phyloP scores from a whole-genome alignment of 2,113 vertebrate species.

The Conger conger region DNA sequence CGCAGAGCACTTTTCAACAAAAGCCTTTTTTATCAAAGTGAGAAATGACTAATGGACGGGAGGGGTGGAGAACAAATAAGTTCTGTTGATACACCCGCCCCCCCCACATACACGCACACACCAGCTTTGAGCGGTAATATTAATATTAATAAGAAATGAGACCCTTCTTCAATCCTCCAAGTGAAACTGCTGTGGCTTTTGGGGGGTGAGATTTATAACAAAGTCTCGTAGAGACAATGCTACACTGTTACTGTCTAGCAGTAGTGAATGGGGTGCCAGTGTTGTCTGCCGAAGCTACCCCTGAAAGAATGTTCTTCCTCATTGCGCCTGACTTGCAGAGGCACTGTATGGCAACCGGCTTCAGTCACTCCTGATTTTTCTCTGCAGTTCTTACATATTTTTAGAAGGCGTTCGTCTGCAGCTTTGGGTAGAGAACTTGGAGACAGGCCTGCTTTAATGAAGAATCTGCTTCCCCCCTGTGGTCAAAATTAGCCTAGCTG shows the following conservation, averaged over 20 bases:
- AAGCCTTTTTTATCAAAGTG: not conserved
- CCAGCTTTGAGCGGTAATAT: not conserved
- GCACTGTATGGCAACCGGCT: not conserved
- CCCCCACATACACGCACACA: too few species aligned
- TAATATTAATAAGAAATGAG: not conserved
- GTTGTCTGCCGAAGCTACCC: not conserved
- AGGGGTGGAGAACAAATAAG: not conserved
- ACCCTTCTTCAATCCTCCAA: not conserved
- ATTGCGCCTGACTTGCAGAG: not conserved
- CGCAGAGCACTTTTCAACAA: not conserved
- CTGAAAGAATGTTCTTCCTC: not conserved
- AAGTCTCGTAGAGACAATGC: not conserved
- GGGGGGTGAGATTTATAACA: not conserved
- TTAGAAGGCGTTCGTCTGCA: not conserved
- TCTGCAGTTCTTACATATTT: not conserved
- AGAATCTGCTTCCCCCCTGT: conserved; percentile 60
- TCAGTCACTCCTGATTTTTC: not conserved
- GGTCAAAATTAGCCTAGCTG: conserved; percentile 20
- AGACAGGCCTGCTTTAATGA: not conserved
- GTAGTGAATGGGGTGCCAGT: not conserved
- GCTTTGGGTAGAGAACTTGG: not conserved
- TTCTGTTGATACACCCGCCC: not conserved
- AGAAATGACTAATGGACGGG: not conserved
- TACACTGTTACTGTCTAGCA: not conserved
- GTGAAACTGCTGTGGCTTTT: not conserved